phyloP scores from a whole-genome alignment of 2,113 vertebrate genomes.

The Xiphorhynchus elegans region DNA sequence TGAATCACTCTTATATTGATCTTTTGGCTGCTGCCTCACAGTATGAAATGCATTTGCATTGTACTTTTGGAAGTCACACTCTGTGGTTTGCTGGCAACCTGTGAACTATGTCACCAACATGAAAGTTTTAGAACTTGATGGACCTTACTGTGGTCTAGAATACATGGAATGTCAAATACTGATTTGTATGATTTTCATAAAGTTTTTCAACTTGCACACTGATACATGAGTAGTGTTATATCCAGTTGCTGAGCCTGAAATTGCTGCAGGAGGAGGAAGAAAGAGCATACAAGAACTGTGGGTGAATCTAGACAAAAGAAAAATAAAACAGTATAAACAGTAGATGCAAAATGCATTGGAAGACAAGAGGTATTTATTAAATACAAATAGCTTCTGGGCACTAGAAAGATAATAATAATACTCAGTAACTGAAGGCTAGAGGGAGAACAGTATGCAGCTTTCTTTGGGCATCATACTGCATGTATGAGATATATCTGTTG shows the following conservation, averaged over 20 bases:
- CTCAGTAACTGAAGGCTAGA: conserved; percentile 2
- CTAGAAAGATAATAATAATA: background rate
- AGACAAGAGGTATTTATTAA: conserved; percentile 48
- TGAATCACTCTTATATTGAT: background rate
- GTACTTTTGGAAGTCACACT: background rate
- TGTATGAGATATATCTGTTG: background rate
- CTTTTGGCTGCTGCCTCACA: background rate
- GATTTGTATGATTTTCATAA: background rate
- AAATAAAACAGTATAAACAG: conserved; percentile 10
- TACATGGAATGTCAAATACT: background rate
- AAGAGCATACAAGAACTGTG: background rate
- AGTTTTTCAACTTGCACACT: background rate
- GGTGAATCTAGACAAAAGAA: background rate
- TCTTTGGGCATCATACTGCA: background rate
- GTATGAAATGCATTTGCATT: background rate
- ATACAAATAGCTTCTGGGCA: background rate
- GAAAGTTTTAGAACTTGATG: background rate
- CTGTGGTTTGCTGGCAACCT: background rate
- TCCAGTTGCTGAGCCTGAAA: background rate
- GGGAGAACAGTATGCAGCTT: background rate
- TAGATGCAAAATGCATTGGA: conserved; percentile 8
- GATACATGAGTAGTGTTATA: background rate
- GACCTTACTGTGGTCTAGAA: background rate
- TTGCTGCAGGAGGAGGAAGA: background rate
- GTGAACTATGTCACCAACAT: background rate